These are phyloP conservation scores for Eurystomus glaucurus DNA, from an alignment of 2,797 vertebrate genomes.

Conservation along the genomic window DNA sequence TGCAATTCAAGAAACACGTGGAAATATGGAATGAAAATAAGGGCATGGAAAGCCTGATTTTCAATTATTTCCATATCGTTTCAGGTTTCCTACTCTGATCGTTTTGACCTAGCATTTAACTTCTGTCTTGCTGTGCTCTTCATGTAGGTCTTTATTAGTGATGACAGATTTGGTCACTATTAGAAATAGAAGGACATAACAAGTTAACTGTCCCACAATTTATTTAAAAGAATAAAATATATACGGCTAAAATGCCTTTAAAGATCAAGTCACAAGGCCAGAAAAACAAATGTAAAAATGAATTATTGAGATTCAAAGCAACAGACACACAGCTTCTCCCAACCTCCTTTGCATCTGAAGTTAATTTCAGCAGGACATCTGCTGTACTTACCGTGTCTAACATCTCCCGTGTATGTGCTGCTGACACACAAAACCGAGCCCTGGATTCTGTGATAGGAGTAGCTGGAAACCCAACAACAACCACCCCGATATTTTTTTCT, in stretches of 20 bases:
- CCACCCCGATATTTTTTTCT: slow-evolving; percentile 89
- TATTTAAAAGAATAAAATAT: neutral
- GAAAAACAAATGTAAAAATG: slow-evolving; percentile 22
- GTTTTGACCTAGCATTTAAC: neutral
- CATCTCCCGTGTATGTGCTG: slow-evolving; percentile 90
- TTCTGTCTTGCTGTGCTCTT: slow-evolving; percentile 33
- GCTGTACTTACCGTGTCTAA: slow-evolving; percentile 88
- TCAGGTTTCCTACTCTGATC: slow-evolving; percentile 14
- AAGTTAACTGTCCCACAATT: neutral
- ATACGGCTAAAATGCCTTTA: neutral
- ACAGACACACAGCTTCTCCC: neutral
- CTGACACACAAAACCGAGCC: slow-evolving; percentile 93
- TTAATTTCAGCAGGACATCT: slow-evolving; percentile 50
- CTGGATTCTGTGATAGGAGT: slow-evolving; percentile 92
- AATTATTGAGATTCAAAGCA: neutral
- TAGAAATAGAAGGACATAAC: slow-evolving; percentile 3
- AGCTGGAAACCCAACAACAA: slow-evolving; percentile 95
- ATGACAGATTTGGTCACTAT: slow-evolving; percentile 15
- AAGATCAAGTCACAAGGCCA: slow-evolving; percentile 13
- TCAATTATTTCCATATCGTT: slow-evolving; percentile 10
- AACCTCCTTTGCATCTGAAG: neutral
- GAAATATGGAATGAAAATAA: slow-evolving; percentile 30
- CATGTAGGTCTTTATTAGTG: slow-evolving; percentile 29
- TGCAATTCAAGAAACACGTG: neutral
- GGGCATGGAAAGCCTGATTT: slow-evolving; percentile 16